These are phyloP conservation scores for Metopolophium dirhodum DNA, from an alignment of 1,140 invertebrate species.

Conservation along the genomic window DNA sequence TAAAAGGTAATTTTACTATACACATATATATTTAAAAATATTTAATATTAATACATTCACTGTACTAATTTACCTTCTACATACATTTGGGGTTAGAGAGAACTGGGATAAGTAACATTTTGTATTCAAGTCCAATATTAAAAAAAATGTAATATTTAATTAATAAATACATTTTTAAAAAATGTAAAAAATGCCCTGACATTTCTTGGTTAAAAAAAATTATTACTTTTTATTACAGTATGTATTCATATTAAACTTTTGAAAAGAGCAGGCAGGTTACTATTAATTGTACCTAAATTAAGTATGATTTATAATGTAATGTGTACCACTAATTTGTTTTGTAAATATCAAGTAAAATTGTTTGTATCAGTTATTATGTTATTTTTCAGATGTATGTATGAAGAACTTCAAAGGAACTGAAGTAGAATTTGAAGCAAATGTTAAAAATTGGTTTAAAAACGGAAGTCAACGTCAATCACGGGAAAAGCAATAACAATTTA, in stretches of 20 bases:
- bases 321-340: background rate
- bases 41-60: too few species aligned
- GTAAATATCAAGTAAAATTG: background rate
- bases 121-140: too few species aligned
- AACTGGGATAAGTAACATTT: too few species aligned
- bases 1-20: background rate
- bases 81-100: too few species aligned
- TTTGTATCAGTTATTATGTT: background rate
- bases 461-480: background rate
- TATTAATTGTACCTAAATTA: background rate
- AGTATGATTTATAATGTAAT: too few species aligned
- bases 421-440: background rate
- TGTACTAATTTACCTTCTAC: background rate
- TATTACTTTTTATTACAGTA: too few species aligned
- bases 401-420: background rate
- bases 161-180: too few species aligned
- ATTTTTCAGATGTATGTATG: background rate
- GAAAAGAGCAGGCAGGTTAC: background rate
- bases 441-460: background rate
- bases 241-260: too few species aligned
- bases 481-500: background rate
- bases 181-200: too few species aligned
- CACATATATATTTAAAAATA: background rate
- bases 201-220: too few species aligned
- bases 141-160: too few species aligned